Conservation (phyloP, 2,113 vertebrate genomes). For the Pagrus major region DNA sequence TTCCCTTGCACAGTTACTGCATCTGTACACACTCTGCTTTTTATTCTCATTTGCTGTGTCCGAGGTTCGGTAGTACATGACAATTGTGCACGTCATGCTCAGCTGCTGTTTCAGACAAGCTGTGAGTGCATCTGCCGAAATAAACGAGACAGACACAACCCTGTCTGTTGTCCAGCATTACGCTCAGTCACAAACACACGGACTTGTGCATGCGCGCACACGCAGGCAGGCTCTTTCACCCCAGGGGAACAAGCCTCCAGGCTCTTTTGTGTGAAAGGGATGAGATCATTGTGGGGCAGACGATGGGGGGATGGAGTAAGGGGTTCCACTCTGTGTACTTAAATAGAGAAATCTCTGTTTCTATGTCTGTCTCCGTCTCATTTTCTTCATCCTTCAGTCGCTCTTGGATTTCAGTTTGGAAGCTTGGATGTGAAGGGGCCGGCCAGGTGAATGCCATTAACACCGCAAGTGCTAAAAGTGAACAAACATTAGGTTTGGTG, state of each 20-base stretch:
- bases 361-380: not conserved
- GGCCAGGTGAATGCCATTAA: not conserved
- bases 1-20: not conserved
- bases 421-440: not conserved
- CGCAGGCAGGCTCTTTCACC: conserved; percentile 53
- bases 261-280: conserved; percentile 76
- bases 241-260: conserved; percentile 66
- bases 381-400: not conserved
- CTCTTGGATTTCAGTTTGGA: conserved; percentile 7
- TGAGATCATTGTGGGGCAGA: conserved; percentile 71
- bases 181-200: conserved; percentile 27
- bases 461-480: not conserved
- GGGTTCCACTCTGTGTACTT: conserved; percentile 39
- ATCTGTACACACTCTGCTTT: not conserved
- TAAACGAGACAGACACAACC: conserved; percentile 63
- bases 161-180: conserved; percentile 58
- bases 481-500: conserved; percentile 16
- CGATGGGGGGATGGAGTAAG: conserved; percentile 56
- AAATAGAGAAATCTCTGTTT: conserved; percentile 49
- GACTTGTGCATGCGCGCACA: conserved; percentile 28
- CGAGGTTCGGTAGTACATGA: not conserved
- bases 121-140: conserved; percentile 54
- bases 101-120: conserved; percentile 45
- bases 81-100: conserved; percentile 33
- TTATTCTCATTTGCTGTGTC: not conserved